Base-by-base conservation (phyloP, 2,113 vertebrate species). In the Carassius auratus region DNA sequence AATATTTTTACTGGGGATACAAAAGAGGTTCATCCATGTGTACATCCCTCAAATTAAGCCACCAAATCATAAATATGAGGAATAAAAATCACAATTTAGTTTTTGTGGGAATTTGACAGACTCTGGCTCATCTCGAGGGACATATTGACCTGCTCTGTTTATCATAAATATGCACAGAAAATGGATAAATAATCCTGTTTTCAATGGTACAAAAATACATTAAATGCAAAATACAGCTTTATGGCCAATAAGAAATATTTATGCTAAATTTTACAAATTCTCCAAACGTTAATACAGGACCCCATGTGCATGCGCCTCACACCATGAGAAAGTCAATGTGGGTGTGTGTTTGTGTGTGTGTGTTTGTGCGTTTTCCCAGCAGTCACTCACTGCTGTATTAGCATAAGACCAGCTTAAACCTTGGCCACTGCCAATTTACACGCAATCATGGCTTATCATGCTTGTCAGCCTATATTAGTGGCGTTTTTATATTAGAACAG, bases 371-470 rank as follows among this genome's bases (percentile, higher is more conserved):
- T 83, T 85, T 84, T 85, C 88, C 90, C 90, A 90, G 91, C 92
- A 92, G 91, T 90, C 92, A 92, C 91, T 92, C 89, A 85, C 85
- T 89, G 90, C 80, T 90, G 91, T 92, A 94, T 94, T 94, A 93
- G 90, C 91, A 93, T 95, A 94, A 94, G 69, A 93, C 91, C 89
- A 76, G 91, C 91, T 94, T 95, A 94, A 93, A 91, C 91, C 91
- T 90, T 92, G 89, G 91, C 91, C 76, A 87, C 92, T 94, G 93
- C 91, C 92, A 93, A 91, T 94, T 95, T 93, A 91, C 91, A 92
- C 87, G 91, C 91, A 92, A 93, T 94, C 92, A 92, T 84, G 89
- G 91, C 89, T 93, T 94, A 94, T 93, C 91, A 89, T 66, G 90
- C 91, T 89, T 92, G 91, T 91, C 93, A 94, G 92, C 91, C 90